Evolutionary conservation across 2,113 vertebrate species (phyloP).

Genomic region (Atrichornis clamosus): DNA sequence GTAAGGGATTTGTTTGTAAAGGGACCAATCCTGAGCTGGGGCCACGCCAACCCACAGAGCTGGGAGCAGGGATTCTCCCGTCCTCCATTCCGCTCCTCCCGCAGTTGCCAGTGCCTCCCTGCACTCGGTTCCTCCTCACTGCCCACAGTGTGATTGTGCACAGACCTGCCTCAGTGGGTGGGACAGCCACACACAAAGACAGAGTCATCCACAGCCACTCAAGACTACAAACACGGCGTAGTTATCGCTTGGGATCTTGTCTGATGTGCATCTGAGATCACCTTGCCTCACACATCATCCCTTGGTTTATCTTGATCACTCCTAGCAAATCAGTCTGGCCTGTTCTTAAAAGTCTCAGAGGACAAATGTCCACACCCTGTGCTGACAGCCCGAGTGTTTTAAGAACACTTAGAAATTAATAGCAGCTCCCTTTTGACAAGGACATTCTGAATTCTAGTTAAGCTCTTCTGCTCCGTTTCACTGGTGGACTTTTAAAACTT

Average conservation of each 20-base stretch:
- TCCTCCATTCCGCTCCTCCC: neutral
- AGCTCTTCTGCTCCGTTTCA: neutral
- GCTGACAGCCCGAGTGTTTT: neutral
- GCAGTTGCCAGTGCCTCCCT: neutral
- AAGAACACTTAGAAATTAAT: neutral
- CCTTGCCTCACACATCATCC: neutral
- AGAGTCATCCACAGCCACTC: neutral
- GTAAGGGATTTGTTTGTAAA: neutral
- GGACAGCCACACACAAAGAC: neutral
- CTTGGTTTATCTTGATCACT: neutral
- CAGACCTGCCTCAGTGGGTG: neutral
- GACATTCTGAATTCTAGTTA: neutral
- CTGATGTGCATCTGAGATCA: neutral
- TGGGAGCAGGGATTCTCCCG: neutral
- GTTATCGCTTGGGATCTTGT: neutral
- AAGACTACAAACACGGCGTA: neutral
- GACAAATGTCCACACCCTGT: neutral
- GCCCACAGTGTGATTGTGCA: neutral
- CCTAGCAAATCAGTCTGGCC: neutral
- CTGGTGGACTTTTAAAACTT: neutral
- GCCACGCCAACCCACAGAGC: neutral
- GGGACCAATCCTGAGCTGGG: neutral
- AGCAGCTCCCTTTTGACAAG: neutral
- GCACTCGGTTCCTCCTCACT: neutral
- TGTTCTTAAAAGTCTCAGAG: neutral